Evolutionary conservation across 1,140 invertebrate species (phyloP), one percentile per base, ranked within the genome.

Genomic region (Zaprionus capensis): DNA sequence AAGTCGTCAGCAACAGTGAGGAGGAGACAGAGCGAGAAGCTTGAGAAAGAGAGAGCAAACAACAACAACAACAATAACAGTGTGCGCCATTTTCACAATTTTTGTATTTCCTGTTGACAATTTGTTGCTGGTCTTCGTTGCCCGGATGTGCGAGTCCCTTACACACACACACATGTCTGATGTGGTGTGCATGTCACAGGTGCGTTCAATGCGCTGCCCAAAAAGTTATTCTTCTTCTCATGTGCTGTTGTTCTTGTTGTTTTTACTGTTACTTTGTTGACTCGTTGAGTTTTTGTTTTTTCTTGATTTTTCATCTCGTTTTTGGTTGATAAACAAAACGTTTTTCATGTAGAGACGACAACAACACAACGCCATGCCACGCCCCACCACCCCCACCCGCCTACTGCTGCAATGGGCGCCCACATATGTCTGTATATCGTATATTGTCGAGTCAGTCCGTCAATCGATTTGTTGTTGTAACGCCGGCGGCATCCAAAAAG

Each of bases 91-190:
- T 77, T 71, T 71, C 41, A 67, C 69, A 78, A 69, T 80, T 76
- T 86, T 81, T 83, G 75, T 91, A 74, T 81, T 90, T 90, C 85
- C 85, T 90, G 85, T 90, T 90, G 76, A 90, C 85, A 90, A 88
- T 90, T 90, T 87, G 82, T 64, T 87, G 79, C 62, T 85, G 75
- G 65, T 80, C 76, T 85, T 80, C 63, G 51, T 62, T 80, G 65
- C 53, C 73, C 53, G 76, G 80, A 55, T 71, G 58, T 67, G 55
- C 51, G 71, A 78, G 51, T 75, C 20, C 58, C 57, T 20, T 67
- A 75, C 72, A 76, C 59, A 80, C 49, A 69, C 55, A 59, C 66
- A 81, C 67, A 72, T 80, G 81, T 90, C 67, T 68, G 70, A 38
- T 73, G 79, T 70, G 74, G 71, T 79, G 51, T 80, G 72, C 85